Conservation (phyloP, 1,140 invertebrate genomes). For the Trichonephila clavata region DNA sequence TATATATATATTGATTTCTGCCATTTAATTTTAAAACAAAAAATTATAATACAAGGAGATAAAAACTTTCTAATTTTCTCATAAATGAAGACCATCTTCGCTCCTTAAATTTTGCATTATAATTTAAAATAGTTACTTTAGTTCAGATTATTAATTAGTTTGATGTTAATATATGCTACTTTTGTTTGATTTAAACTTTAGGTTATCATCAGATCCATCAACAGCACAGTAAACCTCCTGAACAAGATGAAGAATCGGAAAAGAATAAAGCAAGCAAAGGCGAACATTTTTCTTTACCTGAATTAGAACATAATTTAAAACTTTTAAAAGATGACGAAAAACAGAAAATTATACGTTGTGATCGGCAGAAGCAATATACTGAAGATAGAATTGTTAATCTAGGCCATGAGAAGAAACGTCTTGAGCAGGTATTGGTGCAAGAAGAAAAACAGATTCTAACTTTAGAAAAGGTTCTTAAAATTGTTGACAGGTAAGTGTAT, state of each 20-base stretch:
- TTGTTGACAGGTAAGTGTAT: conserved; percentile 83
- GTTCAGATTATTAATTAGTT: not conserved
- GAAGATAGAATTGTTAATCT: conserved; percentile 90
- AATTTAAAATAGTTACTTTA: not conserved
- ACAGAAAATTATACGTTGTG: conserved; percentile 95
- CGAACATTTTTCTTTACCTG: conserved; percentile 87
- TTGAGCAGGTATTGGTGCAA: conserved; percentile 87
- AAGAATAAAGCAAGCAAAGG: conserved; percentile 82
- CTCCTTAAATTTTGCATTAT: not conserved
- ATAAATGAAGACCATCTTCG: too few species aligned
- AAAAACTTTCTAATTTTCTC: too few species aligned
- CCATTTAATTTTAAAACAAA: too few species aligned
- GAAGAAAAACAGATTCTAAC: conserved; percentile 88
- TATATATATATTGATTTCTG: too few species aligned
- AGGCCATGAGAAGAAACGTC: conserved; percentile 88
- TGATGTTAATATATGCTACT: not conserved
- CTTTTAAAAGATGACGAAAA: conserved; percentile 95
- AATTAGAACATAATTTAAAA: conserved; percentile 95
- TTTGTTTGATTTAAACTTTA: not conserved
- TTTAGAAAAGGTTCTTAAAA: conserved; percentile 87
- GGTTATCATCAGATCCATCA: conserved; percentile 94
- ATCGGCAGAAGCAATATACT: conserved; percentile 88
- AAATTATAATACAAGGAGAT: too few species aligned
- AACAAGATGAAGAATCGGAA: conserved; percentile 81
- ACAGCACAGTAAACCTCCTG: conserved; percentile 82